A percentile compares a stretch with the other conserved stretches of the same genome.
These are phyloP conservation scores for Porites cylindrica DNA, from an alignment of 92 coral and sea anemone genomes.

Conservation along the genomic window DNA sequence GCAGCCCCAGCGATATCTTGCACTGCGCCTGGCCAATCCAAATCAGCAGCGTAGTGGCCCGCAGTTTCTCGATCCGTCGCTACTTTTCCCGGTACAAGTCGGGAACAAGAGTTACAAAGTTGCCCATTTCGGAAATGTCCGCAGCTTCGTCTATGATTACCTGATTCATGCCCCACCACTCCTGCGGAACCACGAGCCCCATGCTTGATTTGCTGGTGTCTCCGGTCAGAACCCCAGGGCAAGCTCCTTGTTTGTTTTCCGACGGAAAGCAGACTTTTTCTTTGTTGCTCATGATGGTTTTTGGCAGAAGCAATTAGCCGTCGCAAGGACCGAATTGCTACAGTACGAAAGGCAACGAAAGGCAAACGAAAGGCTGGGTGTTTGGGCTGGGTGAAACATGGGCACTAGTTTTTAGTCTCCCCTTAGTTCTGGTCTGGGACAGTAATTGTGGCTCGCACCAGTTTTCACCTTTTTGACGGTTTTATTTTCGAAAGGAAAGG, in stretches of 20 bases:
- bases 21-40: conserved; percentile 78
- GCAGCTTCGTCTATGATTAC: conserved; percentile 61
- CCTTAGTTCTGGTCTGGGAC: no score
- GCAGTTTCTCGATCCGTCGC: conserved; percentile 76
- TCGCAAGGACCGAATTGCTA: background rate
- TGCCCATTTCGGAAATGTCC: conserved; percentile 65
- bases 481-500: no score
- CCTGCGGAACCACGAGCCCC: conserved; percentile 71
- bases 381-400: background rate
- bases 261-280: conserved; percentile 56
- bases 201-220: conserved; percentile 31
- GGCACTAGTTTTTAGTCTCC: background rate
- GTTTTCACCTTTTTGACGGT: no score
- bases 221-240: conserved; percentile 64
- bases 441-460: no score
- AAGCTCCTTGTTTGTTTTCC: conserved; percentile 61
- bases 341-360: background rate
- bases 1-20: conserved; percentile 70
- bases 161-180: conserved; percentile 77
- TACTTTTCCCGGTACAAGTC: conserved; percentile 72
- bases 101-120: conserved; percentile 71
- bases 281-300: conserved; percentile 33
- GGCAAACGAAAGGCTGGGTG: background rate
- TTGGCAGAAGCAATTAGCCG: background rate
- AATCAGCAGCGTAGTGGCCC: conserved; percentile 66